Conservation (phyloP, 1,140 invertebrate genomes). For the Atopsyche davidsoni region DNA sequence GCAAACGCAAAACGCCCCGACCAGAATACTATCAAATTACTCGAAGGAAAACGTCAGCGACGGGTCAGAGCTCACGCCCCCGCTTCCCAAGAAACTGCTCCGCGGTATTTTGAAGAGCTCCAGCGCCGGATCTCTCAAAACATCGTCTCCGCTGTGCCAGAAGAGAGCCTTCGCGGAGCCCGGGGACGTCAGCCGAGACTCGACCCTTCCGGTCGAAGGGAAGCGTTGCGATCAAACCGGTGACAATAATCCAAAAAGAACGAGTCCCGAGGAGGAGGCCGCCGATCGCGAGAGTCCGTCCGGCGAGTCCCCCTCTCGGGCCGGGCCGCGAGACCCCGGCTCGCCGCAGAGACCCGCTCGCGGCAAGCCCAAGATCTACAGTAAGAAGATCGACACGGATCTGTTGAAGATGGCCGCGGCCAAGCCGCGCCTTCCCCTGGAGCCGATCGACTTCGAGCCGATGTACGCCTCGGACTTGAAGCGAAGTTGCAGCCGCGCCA, state of each 20-base stretch:
- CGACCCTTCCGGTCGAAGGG: not conserved
- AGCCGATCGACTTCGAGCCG: constrained; percentile 9
- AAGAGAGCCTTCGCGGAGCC: constrained; percentile 13
- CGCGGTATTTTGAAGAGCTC: constrained; percentile 37
- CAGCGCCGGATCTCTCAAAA: constrained; percentile 37
- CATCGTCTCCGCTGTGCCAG: constrained; percentile 17
- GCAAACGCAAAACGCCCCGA: constrained; percentile 6
- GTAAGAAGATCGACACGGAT: constrained; percentile 24
- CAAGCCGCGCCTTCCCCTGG: constrained; percentile 19
- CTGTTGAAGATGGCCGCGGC: constrained; percentile 23
- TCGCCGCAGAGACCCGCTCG: no score
- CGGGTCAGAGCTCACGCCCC: constrained; percentile 35
- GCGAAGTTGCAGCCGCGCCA: constrained; percentile 29
- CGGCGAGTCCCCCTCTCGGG: not conserved
- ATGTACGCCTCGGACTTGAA: not conserved
- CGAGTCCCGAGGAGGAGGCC: not conserved
- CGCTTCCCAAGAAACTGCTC: constrained; percentile 43
- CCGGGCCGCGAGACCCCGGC: no score
- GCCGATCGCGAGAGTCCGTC: not conserved
- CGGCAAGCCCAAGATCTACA: no score
- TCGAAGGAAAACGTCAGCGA: constrained; percentile 33
- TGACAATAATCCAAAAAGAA: not conserved
- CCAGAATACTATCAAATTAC: constrained; percentile 24
- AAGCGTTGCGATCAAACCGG: not conserved
- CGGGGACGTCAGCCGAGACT: not conserved